Evolutionary conservation across 2,113 vertebrate genomes (phyloP), one percentile per base, ranked within the genome.

Genomic region (Pachycephala philippinensis): DNA sequence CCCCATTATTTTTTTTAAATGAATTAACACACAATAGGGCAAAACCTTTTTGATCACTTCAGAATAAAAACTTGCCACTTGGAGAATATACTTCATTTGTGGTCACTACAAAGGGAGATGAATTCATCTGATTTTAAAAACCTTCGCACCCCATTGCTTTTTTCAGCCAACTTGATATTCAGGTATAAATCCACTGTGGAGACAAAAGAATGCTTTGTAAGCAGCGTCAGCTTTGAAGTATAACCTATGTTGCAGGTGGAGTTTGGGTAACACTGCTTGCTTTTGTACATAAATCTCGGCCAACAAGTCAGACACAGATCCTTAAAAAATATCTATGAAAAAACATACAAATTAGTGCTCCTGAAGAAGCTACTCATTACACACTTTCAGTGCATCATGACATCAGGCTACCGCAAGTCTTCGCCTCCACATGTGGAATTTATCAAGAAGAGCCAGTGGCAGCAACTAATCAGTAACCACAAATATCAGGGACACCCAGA

Each of bases 391-490:
- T 5, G 14, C 53, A 35, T 64, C 44, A 54, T 0, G 0, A 65
- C 47, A 84, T 89, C 42, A 71, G 53, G 45, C 65, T 84, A 79
- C 93, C 69, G 72, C 77, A 82, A 76, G 72, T 65, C 69, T 75
- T 71, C 0, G 0, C 49, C 40, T 94, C 53, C 61, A 87, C 31
- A 10, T 11, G 44, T 72, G 77, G 84, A 95, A 91, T 94, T 96
- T 91, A 92, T 93, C 91, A 94, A 72, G 54, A 92, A 69, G 53
- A 92, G 60, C 69, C 85, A 78, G 80, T 81, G 68, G 79, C 79
- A 94, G 89, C 63, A 68, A 84, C 90, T 93, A 88, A 96, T 97
- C 93, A 94, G 93, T 93, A 96, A 93, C 88, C 80, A 89, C 96
- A 96, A 95, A 84, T 92, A 96, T 9, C 83, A 96, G 83, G 88